Evolutionary conservation across 2,797 vertebrate species (phyloP), one percentile per base, ranked within the genome.

Genomic region (Sebastes dallii): DNA sequence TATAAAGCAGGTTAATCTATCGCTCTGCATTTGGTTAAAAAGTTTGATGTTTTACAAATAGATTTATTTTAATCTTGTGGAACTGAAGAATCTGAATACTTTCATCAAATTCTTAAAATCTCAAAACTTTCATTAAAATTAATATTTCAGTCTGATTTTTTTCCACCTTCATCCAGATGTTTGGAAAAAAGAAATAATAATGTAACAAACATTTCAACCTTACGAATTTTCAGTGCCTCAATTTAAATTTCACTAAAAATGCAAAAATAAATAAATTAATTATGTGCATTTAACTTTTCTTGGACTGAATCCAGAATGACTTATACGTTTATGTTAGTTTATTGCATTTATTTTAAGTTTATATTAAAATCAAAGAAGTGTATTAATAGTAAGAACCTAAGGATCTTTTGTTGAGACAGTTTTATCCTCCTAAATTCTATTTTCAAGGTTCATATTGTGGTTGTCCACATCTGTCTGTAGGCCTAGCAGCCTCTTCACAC

Each of bases 261-360:
- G 4, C 4, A 34, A 18, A 42, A 20, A 52, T 52, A 46, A 46
- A 46, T 46, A 0, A 46, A 50, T 52, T n/a, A 24, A 50, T 29
- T 5, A 18, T 24, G 3, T 32, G 24, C 1, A 34, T 66, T 29
- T 14, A 5, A 4, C 14, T 60, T 54, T 65, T 59, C 3, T 12
- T 24, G 2, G 8, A 42, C 9, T 32, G 8, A 60, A 42, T 9
- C 0, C 0, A 24, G 10, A 24, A 22, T 55, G 7, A 50, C 4
- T 32, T 34, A 3, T 27, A 5, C 0, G 2, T 20, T 30, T 42
- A 52, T 52, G 2, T n/a, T n/a, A 54, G 20, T 54, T 54, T 54
- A 52, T 52, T n/a, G 3, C 24, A 24, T 14, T 58, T 67, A 13
- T 55, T n/a, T 73, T 1, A 32, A 36, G 12, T 46, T 64, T 11